Evolutionary conservation across 2,113 vertebrate genomes (phyloP).

Genomic region (Zosterops borbonicus): DNA sequence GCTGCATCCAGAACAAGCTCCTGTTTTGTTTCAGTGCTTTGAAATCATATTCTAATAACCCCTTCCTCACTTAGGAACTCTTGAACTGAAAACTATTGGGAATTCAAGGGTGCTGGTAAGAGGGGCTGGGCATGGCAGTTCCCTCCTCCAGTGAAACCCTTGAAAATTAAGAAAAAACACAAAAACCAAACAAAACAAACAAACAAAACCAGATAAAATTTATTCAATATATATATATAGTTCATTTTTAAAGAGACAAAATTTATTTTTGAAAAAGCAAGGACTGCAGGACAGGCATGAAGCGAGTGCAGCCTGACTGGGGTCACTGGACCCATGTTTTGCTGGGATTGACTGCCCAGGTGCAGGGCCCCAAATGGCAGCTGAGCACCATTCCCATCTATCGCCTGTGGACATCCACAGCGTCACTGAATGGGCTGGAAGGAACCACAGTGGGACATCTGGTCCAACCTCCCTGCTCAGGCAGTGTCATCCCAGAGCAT

Average conservation of each 20-base stretch:
- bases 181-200: no score
- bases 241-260: background rate
- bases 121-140: fast-evolving
- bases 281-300: background rate
- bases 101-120: background rate
- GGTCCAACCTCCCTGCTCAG: background rate
- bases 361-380: fast-evolving
- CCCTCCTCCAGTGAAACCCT: background rate
- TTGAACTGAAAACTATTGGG: background rate
- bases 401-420: no score
- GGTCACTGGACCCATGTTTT: background rate
- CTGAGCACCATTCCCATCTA: background rate
- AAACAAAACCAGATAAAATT: background rate
- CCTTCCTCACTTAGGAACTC: background rate
- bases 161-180: background rate
- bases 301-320: fast-evolving
- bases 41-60: background rate
- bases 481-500: background rate
- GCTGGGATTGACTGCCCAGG: no score
- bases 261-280: background rate
- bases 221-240: background rate
- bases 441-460: background rate
- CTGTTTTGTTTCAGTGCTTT: background rate
- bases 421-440: background rate
- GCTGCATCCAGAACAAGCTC: background rate